A percentile compares a stretch with the other conserved stretches of the same genome.
phyloP scores from a whole-genome alignment of 2,797 vertebrate genomes.

The Lacerta viridis region DNA sequence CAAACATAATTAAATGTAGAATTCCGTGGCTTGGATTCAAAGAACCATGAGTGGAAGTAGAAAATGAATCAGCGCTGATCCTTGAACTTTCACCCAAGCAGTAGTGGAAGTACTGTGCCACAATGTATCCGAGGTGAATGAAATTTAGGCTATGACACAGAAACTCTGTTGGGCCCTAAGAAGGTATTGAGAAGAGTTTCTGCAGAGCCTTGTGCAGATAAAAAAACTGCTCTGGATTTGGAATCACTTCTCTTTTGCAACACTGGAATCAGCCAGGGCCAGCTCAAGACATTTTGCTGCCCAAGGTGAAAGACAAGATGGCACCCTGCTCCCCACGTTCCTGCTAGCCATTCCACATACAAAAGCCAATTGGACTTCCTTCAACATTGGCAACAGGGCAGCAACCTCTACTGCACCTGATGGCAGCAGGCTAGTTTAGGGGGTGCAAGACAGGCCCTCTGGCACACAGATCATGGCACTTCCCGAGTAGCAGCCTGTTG shows the following conservation, averaged over 20 bases:
- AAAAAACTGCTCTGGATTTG: background rate
- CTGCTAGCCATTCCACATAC: too few species aligned
- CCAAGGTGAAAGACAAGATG: background rate
- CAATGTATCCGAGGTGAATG: background rate
- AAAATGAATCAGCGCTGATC: background rate
- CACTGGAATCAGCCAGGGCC: background rate
- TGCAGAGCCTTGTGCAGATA: background rate
- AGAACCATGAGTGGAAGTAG: background rate
- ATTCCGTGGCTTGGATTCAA: background rate
- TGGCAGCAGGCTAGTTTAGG: too few species aligned
- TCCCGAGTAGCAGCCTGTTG: too few species aligned
- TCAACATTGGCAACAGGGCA: too few species aligned
- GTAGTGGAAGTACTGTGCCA: background rate
- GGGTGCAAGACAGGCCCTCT: too few species aligned
- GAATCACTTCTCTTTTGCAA: background rate
- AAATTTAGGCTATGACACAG: background rate
- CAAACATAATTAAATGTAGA: background rate
- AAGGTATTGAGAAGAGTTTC: background rate
- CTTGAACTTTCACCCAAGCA: background rate
- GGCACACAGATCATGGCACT: too few species aligned
- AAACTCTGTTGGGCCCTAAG: background rate
- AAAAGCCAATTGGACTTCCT: too few species aligned
- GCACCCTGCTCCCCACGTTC: too few species aligned
- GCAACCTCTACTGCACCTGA: too few species aligned
- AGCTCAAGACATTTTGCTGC: background rate